These are phyloP conservation scores for Zenarchopterus dispar DNA, from an alignment of 2,797 vertebrate species.

Conservation along the genomic window DNA sequence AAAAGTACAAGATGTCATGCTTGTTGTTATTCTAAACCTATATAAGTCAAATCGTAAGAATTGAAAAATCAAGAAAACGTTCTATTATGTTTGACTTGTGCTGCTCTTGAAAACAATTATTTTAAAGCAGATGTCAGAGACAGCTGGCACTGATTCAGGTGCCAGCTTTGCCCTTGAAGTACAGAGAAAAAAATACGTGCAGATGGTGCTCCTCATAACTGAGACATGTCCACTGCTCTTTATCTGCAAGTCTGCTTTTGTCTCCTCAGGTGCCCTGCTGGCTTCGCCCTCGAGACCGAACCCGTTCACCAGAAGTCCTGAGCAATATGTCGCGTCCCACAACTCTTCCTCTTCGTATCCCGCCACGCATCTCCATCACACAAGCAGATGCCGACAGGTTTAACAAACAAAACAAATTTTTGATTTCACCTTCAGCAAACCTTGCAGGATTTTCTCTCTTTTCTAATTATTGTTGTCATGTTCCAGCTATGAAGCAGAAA, in stretches of 20 bases:
- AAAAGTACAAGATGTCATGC: too few species aligned
- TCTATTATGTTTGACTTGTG: too few species aligned
- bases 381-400: conserved; percentile 82
- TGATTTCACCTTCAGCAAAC: not conserved
- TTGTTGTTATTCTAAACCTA: too few species aligned
- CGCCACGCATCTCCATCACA: conserved; percentile 87
- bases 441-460: not conserved
- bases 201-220: not conserved
- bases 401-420: conserved; percentile 11
- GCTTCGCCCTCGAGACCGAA: conserved; percentile 81
- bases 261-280: conserved; percentile 80
- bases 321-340: conserved; percentile 80
- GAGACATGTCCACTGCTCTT: not conserved
- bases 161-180: too few species aligned
- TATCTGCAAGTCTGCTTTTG: not conserved
- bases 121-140: too few species aligned
- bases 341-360: conserved; percentile 84
- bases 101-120: too few species aligned
- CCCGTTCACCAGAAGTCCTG: conserved; percentile 80
- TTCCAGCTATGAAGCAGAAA: conserved; percentile 82
- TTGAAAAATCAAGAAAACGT: too few species aligned
- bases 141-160: not conserved
- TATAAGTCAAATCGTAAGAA: too few species aligned
- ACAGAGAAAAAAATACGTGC: too few species aligned
- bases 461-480: not conserved